A percentile compares a stretch with the other conserved stretches of the same genome.
phyloP scores from a whole-genome alignment of 2,888 invertebrate species.

The Conops quadrifasciatus region DNA sequence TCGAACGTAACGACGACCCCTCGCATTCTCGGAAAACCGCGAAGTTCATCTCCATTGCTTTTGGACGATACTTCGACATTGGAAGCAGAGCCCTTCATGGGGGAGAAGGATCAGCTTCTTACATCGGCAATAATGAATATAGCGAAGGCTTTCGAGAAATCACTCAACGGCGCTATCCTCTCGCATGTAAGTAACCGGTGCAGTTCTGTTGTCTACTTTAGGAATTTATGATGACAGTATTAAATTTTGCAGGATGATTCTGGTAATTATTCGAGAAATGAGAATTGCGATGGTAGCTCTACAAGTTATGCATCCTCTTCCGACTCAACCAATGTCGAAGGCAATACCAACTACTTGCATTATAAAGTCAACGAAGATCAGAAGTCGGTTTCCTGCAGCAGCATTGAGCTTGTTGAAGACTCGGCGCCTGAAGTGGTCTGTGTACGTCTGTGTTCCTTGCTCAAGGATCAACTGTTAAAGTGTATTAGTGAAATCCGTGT shows the following conservation, averaged over 20 bases:
- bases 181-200: constrained; percentile 35
- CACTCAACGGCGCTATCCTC: constrained; percentile 11
- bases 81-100: constrained; percentile 41
- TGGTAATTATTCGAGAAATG: constrained; percentile 60
- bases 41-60: constrained; percentile 33
- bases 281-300: constrained; percentile 53
- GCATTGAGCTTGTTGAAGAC: constrained; percentile 55
- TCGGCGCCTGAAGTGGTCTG: constrained; percentile 68
- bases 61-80: constrained; percentile 31
- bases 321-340: constrained; percentile 52
- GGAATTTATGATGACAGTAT: neutral
- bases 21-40: too few species aligned
- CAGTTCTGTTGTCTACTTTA: too few species aligned
- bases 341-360: constrained; percentile 46
- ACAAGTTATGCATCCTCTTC: constrained; percentile 56
- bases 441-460: constrained; percentile 79
- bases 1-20: neutral
- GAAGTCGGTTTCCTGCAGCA: constrained; percentile 52
- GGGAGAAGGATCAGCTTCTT: constrained; percentile 50
- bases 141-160: constrained; percentile 55
- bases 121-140: constrained; percentile 56
- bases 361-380: constrained; percentile 49
- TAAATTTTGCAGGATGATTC: constrained; percentile 55
- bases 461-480: constrained; percentile 80
- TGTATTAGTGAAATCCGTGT: constrained; percentile 74